Evolutionary conservation across 2,797 vertebrate species (phyloP), one percentile per base, ranked within the genome.

Genomic region (Natrix natrix): DNA sequence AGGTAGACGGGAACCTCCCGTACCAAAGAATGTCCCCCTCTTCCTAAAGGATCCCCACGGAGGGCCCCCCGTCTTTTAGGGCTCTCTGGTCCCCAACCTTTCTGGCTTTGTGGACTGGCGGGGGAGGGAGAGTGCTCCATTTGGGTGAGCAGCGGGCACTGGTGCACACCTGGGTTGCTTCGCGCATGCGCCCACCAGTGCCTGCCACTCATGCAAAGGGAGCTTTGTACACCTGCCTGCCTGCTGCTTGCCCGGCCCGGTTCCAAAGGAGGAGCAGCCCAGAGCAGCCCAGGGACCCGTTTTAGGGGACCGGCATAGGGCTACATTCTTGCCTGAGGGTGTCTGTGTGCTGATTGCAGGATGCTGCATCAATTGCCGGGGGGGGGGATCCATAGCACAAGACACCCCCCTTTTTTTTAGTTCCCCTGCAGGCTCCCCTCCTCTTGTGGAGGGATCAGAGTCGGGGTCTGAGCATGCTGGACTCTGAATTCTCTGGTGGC

Each of bases 71-170:
- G 32, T 20, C 32, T 78, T 74, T 4, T 10, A 43, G 63, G 26
- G 26, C 26, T 1, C 5, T 7, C 5, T 7, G 28, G 63, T 32
- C 63, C 28, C 63, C 63, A 32, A 2, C 13, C 63, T 74, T 17
- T 37, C 14, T 0, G n/a, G 14, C 66, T 69, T 32, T 32, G 66
- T 1, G n/a, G 66, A 16, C 14, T 1, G 0, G n/a, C 0, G 2
- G n/a, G 66, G n/a, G 16, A 74, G n/a, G n/a, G 66, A 17, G 26
- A 37, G 32, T 37, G 16, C 66, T 74, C n/a, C n/a, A 17, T 16
- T 69, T 7, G 66, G 13, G 2, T 8, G 2, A 3, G 14, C 66
- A 69, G 28, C n/a, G 2, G n/a, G 5, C 11, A 6, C 28, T n/a
- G 5, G 2, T 5, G 0, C n/a, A 74, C 32, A 37, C 6, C n/a